Evolutionary conservation across 2,797 vertebrate species (phyloP).

Genomic region (Poliocrania exsul): DNA sequence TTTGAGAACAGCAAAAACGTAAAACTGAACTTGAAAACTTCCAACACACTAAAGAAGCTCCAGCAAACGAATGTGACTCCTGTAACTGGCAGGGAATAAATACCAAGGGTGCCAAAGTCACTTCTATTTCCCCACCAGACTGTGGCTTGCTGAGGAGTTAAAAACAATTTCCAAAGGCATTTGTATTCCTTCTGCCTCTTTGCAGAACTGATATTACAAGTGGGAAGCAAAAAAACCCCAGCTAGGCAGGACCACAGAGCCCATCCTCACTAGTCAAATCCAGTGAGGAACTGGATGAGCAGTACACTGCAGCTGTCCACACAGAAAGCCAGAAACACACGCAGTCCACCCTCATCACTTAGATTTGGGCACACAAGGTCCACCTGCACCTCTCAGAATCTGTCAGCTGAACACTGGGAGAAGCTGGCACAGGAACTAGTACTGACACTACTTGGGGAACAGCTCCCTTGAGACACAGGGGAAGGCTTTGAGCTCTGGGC

Average conservation of each 20-base stretch:
- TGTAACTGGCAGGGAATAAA: not conserved
- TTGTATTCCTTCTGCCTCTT: not conserved
- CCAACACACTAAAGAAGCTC: not conserved
- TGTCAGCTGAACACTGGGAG: not conserved
- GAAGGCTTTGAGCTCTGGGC: not conserved
- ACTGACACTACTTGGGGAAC: not conserved
- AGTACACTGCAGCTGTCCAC: not conserved
- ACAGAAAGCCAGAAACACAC: not conserved
- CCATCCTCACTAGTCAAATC: not conserved
- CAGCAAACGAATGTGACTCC: not conserved
- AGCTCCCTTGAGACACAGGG: not conserved
- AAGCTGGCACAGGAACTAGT: not conserved
- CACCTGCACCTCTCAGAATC: not conserved
- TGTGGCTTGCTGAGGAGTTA: not conserved
- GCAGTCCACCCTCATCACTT: not conserved
- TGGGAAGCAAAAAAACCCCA: not conserved
- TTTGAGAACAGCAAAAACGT: not conserved
- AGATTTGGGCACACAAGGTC: not conserved
- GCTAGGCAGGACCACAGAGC: not conserved
- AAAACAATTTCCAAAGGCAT: not conserved
- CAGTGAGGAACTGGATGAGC: not conserved
- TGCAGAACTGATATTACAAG: not conserved
- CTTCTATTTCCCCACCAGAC: not conserved
- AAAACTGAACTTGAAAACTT: slow-evolving; percentile 9
- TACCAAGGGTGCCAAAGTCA: not conserved